Evolutionary conservation across 2,888 invertebrate genomes (phyloP), one percentile per base, ranked within the genome.

Genomic region (Napeogenes inachia): DNA sequence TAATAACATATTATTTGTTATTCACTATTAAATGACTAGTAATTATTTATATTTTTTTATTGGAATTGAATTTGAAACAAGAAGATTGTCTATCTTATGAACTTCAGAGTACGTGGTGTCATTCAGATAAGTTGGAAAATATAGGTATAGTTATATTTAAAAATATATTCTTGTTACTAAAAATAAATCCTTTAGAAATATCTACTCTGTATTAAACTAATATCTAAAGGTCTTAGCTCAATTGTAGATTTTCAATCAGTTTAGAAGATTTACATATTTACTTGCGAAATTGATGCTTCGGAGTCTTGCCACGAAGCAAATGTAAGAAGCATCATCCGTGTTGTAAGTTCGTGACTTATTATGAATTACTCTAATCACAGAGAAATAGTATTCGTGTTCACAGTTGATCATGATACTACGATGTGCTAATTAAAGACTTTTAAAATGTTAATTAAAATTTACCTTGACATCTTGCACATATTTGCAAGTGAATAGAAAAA

Each of bases 271-370:
- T 47, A 35, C 3, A 33, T n/a, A 32, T 13, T 56, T 30, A 12
- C 45, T 64, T 66, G 59, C 61, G 61, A 59, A 66, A 64, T 45
- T 47, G 60, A 62, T 62, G 66, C 60, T 56, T 57, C 60, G 61
- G 60, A 58, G 50, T 67, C 65, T 65, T 65, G 60, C 61, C 61
- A 65, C 54, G 57, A 54, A 54, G 63, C 59, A 65, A 71, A 73
- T 77, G 75, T 78, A 72, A 76, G 73, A 63, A 21, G 66, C 78
- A 77, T 78, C 76, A 73, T 76, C 75, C 71, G 71, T 82, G 78
- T 75, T 70, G 84, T 75, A 84, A 73, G 70, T 73, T 82, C 84
- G 84, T 85, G 84, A 81, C 78, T 79, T 76, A 81, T 79, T 76
- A 74, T 73, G 61, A 70, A 60, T 47, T 13, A 60, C 45, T 60